Evolutionary conservation across 37 sponge, comb jelly and placozoan genomes (phyloP), one percentile per base, ranked within the genome.

Genomic region (Haliclona indistincta): DNA sequence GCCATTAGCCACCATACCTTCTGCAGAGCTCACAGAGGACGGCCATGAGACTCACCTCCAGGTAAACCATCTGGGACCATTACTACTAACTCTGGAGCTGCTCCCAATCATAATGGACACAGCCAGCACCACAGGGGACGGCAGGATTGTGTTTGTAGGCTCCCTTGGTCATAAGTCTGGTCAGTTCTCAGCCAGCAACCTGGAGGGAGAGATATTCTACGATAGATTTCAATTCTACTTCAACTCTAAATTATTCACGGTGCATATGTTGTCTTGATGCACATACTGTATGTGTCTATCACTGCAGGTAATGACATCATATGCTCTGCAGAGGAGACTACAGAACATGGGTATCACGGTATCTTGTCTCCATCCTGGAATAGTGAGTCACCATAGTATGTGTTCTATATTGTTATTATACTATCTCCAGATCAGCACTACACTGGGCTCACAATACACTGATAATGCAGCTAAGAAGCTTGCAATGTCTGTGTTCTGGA

Each of bases 111-210:
- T 90, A 10, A 2, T 74, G 71, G 68, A 70, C n/a, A 83, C 84
- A 41, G 84, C 76, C 33, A 10, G 35, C 32, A 47, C 73, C 22
- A 56, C 54, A 20, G 81, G 81, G 3, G 91, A 84, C 71, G 80
- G 51, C 15, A 68, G 86, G 35, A 71, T 90, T 22, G 74, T 85
- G 53, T 54, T 77, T 67, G 85, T 89, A 47, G 84, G 85, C 28
- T 89, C 90, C 3, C 0, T 13, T 15, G 37, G 6, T 19, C 85
- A 89, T 36, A 61, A 17, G 3, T 3, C 25, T 4, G 75, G 56
- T 10, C 15, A 38, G 1, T 71, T 84, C 53, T 51, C 77, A 28
- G 73, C 73, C 42, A 66, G 51, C 47, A 83, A 79, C 49, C 40
- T 89, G 30, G 39, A 83, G 4, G 68, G 56, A 29, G 84, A 75